Evolutionary conservation across 2,888 invertebrate species (phyloP), one percentile per base, ranked within the genome.

Genomic region (Amphipyra berbera): DNA sequence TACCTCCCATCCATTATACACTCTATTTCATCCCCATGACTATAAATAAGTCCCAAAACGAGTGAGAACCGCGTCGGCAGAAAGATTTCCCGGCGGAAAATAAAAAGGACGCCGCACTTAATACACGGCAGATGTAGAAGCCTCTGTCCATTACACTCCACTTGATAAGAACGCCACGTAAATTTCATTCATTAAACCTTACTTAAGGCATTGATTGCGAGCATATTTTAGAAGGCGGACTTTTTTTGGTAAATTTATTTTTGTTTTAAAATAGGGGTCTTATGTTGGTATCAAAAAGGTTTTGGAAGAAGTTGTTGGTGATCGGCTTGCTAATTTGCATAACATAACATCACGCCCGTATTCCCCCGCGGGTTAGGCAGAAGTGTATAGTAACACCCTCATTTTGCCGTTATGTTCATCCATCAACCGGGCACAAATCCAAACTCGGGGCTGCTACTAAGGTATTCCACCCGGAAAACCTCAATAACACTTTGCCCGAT

Each of bases 71-170:
- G 72, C 75, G 80, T 72, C 72, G 63, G 75, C 66, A 73, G 56
- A 82, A 78, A 82, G 75, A 82, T 77, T 80, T 81, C 78, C 76
- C 78, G 72, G 45, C 66, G 81, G 82, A 60, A 75, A 76, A 82
- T 80, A 75, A 76, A 82, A 78, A 69, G 68, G 66, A 62, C 50
- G 61, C 60, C 61, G 63, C 47, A 70, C 68, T 76, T 74, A 74
- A 67, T 74, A 78, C 78, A 69, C 61, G 59, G 59, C 60, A 70
- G 68, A 72, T 67, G 64, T 77, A 68, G 59, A 61, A 50, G 53
- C 15, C 57, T 62, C 49, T 58, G 66, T 62, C 67, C 72, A 72
- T 79, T 70, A 64, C 65, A 53, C 57, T 65, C 62, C 46, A 64
- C 68, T 74, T 68, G 75, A 81, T 81, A 76, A 73, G 72, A 61